These are phyloP conservation scores for Ornithorhynchus anatinus DNA, from an alignment of 2,113 vertebrate species.

Conservation along the genomic window DNA sequence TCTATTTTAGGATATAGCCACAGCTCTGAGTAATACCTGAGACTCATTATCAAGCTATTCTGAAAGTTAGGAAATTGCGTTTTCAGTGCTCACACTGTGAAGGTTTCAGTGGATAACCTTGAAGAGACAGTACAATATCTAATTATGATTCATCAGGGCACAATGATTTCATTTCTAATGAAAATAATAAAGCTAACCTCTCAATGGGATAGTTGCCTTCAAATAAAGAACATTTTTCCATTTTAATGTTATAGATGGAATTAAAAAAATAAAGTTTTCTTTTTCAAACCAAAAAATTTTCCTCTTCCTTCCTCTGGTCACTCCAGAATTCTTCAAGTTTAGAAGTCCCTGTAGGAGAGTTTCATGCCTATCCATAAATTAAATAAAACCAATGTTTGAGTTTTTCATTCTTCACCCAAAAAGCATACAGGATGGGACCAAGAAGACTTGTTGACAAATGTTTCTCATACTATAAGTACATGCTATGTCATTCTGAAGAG, in stretches of 20 bases:
- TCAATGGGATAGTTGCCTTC: background rate
- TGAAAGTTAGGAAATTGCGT: constrained; percentile 28
- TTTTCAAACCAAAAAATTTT: background rate
- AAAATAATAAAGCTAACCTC: background rate
- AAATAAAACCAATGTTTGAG: too few relatives aligned
- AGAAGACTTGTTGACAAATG: too few relatives aligned
- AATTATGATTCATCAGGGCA: background rate
- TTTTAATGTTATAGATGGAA: background rate
- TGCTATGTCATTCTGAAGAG: too few relatives aligned
- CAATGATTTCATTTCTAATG: constrained; percentile 7
- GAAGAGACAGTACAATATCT: background rate
- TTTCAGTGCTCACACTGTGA: constrained; percentile 15
- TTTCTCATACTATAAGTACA: too few relatives aligned
- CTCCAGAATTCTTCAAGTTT: too few relatives aligned
- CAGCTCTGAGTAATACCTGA: constrained; percentile 30
- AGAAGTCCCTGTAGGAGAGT: too few relatives aligned
- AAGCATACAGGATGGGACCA: too few relatives aligned
- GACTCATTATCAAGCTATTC: constrained; percentile 43
- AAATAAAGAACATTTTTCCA: background rate
- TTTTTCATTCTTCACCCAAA: too few relatives aligned
- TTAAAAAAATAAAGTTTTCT: constrained; percentile 2
- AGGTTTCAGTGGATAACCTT: constrained; percentile 2
- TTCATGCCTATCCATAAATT: too few relatives aligned
- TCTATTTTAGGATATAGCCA: constrained; percentile 23
- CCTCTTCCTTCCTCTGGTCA: background rate